Evolutionary conservation across 2,113 vertebrate species (phyloP), one percentile per base, ranked within the genome.

Genomic region (Globicephala melas): DNA sequence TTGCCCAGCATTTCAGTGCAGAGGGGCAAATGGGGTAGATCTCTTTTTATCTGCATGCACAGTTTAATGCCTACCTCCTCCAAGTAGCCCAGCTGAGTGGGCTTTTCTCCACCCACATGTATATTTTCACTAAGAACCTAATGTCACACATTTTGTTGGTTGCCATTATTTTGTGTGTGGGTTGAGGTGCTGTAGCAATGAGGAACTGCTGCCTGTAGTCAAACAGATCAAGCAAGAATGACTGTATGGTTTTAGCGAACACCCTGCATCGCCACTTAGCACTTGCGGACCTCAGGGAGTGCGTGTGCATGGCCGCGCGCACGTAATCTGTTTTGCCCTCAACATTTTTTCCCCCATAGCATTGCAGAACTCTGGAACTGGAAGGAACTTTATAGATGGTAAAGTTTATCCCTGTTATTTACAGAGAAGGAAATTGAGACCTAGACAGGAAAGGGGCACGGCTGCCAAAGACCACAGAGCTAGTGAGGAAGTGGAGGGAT

Each of bases 1-100:
- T 20, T 31, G 62, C 31, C 33, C 33, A 86, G 95, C 89, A 70
- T 86, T 82, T 91, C 84, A 74, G 83, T 2, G 28, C 38, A 90
- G 36, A 82, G 55, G 10, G 68, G 53, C 31, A 5, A 67, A 6
- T 25, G 15, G 25, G 18, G 17, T 26, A 20, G 5, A 26, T 84
- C 33, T 55, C 76, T 68, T 71, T n/a, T 76, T 55, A 41, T 33
- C 58, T 23, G 65, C 18, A 17, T 83, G 33, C 36, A 18, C 36
- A 38, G 20, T 80, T n/a, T 25, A 83, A 28, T 28, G 41, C 21
- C 21, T 79, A 6, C 63, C 62, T 93, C 68, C 14, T 82, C 77
- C 65, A 79, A 73, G 14, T 14, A 36, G 58, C 23, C 20, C 84
- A 47, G 25, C 23, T 6, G 41, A 76, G 44, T 28, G n/a, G 85